A percentile compares a stretch with the other conserved stretches of the same genome.
These are phyloP conservation scores for Oreohelix idahoensis DNA, from an alignment of 1,140 invertebrate genomes.

Conservation along the genomic window DNA sequence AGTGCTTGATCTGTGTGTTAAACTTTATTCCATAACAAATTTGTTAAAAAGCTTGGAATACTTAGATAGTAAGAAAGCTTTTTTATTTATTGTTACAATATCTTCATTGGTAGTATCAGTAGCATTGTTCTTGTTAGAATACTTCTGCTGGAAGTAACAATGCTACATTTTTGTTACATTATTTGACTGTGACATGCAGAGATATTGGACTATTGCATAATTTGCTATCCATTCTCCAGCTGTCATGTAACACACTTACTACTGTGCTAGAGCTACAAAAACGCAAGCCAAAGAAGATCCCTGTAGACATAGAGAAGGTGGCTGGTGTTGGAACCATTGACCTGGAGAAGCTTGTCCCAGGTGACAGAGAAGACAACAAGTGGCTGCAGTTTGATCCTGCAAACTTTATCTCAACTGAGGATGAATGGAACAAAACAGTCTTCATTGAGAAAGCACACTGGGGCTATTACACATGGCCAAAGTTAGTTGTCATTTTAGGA, in stretches of 20 bases:
- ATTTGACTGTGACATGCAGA: no score
- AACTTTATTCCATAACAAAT: no score
- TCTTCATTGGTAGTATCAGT: no score
- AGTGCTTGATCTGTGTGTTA: no score
- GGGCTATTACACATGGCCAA: slow-evolving; percentile 90
- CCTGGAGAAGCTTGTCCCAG: slow-evolving; percentile 63
- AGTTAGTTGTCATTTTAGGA: slow-evolving; percentile 69
- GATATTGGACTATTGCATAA: neutral
- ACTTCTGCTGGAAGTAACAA: no score
- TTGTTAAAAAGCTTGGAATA: no score
- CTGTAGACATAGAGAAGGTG: slow-evolving; percentile 74
- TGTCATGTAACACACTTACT: slow-evolving; percentile 78
- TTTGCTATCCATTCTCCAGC: slow-evolving; percentile 63
- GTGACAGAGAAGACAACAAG: slow-evolving; percentile 79
- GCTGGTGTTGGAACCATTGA: slow-evolving; percentile 42
- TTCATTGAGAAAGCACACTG: slow-evolving; percentile 81
- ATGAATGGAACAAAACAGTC: slow-evolving; percentile 82
- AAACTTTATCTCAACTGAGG: slow-evolving; percentile 77
- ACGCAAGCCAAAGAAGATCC: slow-evolving; percentile 78
- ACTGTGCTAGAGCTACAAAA: slow-evolving; percentile 86
- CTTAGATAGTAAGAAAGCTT: no score
- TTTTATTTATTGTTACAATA: no score
- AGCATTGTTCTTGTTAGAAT: no score
- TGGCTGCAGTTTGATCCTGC: slow-evolving; percentile 83
- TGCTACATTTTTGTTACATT: no score